A percentile compares a stretch with the other conserved stretches of the same genome.
Evolutionary conservation across 2,797 vertebrate species (phyloP).

Genomic region (Mormyrops boulengeri): DNA sequence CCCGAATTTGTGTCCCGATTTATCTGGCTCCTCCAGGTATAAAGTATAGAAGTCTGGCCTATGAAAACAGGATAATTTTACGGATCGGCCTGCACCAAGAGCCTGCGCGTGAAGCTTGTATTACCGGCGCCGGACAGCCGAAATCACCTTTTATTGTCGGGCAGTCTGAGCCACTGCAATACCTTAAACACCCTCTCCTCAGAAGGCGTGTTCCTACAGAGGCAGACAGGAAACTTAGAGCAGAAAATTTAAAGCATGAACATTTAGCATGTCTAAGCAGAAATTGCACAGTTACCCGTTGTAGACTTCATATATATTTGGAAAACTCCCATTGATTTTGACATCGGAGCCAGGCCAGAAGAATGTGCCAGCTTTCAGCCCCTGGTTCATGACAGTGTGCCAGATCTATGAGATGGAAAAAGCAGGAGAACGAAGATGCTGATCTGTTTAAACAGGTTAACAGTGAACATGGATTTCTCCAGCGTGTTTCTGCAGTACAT

Average conservation of each 20-base stretch:
- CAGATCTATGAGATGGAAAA: constrained; percentile 53
- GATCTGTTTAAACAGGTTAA: neutral
- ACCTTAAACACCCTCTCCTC: constrained; percentile 59
- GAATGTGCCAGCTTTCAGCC: constrained; percentile 60
- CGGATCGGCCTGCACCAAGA: neutral
- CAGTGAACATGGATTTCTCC: neutral
- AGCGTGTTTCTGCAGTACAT: neutral
- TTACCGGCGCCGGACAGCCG: neutral
- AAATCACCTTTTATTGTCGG: constrained; percentile 47
- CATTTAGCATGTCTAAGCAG: neutral
- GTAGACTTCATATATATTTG: constrained; percentile 51
- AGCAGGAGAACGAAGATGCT: neutral
- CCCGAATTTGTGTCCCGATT: constrained; percentile 79
- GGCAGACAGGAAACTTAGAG: neutral
- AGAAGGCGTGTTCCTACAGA: constrained; percentile 52
- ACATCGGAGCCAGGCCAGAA: constrained; percentile 74
- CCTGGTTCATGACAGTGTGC: constrained; percentile 60
- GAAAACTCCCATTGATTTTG: constrained; percentile 59
- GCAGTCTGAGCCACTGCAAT: constrained; percentile 63
- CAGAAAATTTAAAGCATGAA: neutral
- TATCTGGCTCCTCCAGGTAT: constrained; percentile 96
- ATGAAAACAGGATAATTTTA: neutral
- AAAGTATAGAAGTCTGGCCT: constrained; percentile 96
- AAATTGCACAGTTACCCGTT: constrained; percentile 46
- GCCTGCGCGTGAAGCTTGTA: neutral